Conservation (phyloP, 37 sponge, comb jelly and placozoan species). For the Geodia barretti region DNA sequence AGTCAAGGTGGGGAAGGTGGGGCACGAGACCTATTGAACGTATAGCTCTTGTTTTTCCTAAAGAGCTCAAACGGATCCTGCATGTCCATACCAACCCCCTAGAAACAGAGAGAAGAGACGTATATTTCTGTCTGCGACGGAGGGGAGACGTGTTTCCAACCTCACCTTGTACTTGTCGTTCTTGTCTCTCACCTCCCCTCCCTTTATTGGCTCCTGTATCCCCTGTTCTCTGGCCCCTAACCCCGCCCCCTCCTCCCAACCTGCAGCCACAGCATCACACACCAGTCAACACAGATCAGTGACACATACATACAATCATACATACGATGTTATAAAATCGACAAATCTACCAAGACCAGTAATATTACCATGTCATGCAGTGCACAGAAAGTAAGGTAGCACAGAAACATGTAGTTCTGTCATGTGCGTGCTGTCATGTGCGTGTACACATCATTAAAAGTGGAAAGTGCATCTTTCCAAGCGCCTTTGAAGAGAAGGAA, state of each 20-base stretch:
- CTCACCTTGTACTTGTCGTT: constrained; percentile 84
- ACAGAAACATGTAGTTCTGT: no score
- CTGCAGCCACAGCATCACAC: no score
- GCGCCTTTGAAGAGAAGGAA: background rate
- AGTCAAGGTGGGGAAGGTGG: background rate
- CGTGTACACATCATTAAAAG: background rate
- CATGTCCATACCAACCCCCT: constrained; percentile 77
- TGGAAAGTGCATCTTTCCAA: background rate
- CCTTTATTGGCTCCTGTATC: constrained; percentile 84
- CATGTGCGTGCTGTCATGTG: no score
- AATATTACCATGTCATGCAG: background rate
- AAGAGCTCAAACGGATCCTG: constrained; percentile 89
- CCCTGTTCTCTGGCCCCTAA: constrained; percentile 81
- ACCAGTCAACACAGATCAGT: no score
- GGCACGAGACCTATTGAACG: constrained; percentile 59
- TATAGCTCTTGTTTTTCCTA: constrained; percentile 87
- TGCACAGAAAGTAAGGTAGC: background rate
- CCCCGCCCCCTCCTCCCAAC: constrained; percentile 87
- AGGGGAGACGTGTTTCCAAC: background rate
- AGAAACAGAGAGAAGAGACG: background rate
- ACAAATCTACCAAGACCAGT: background rate
- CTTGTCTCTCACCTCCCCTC: constrained; percentile 83
- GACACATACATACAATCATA: no score
- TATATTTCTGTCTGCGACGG: background rate
- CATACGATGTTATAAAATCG: background rate